phyloP scores from a whole-genome alignment of 2,797 vertebrate genomes.

The Scomberomorus guttatus region DNA sequence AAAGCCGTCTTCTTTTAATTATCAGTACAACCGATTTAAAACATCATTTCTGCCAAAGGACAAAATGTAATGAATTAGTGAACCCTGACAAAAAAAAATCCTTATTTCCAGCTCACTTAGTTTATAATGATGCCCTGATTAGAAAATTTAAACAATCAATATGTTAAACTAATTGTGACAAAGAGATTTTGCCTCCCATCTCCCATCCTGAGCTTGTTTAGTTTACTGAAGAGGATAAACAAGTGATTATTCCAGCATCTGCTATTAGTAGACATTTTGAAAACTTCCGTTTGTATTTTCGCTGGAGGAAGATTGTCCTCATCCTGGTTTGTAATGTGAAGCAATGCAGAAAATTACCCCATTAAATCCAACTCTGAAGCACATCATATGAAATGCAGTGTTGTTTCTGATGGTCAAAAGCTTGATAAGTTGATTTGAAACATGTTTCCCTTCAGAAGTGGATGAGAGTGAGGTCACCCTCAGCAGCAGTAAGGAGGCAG shows the following conservation, averaged over 20 bases:
- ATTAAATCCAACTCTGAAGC: background rate
- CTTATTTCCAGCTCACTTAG: background rate
- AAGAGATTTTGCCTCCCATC: slow-evolving; percentile 37
- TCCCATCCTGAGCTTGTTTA: slow-evolving; percentile 41
- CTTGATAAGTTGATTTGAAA: too few relatives aligned
- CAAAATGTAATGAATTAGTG: background rate
- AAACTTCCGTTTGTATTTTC: slow-evolving; percentile 56
- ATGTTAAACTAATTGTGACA: slow-evolving; percentile 45
- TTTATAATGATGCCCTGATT: background rate
- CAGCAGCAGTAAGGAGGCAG: slow-evolving; percentile 43
- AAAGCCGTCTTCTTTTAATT: background rate
- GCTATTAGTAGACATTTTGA: slow-evolving; percentile 45
- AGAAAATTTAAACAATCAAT: slow-evolving; percentile 24
- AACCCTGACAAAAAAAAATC: background rate
- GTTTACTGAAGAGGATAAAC: slow-evolving; percentile 57
- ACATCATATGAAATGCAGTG: background rate
- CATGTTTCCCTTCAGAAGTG: slow-evolving; percentile 34
- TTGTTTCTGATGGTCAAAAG: too few relatives aligned
- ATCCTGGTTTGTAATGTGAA: slow-evolving; percentile 19
- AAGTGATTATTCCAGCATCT: slow-evolving; percentile 71
- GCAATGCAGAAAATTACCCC: background rate
- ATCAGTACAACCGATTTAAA: background rate
- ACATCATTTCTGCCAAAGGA: background rate
- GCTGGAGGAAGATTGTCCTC: slow-evolving; percentile 21
- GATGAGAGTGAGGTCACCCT: slow-evolving; percentile 43